Conservation (phyloP, 2,797 vertebrate genomes). For the Pangasius sanitwongsei region DNA sequence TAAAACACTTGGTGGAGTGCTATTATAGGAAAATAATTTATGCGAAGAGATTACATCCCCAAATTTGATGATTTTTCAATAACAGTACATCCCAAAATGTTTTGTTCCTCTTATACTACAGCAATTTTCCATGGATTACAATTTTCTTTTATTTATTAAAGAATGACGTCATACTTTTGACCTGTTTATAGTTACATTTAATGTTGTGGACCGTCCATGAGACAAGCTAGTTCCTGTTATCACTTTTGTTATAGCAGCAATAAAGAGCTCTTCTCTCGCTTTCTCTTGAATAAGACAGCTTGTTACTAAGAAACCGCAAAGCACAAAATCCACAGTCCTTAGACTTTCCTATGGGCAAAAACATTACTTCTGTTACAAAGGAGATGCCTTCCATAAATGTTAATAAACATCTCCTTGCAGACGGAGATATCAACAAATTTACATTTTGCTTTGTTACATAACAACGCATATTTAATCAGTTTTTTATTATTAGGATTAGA, state of each 20-base stretch:
- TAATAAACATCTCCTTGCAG: background rate
- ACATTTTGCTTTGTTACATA: background rate
- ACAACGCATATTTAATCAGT: background rate
- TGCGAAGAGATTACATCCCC: background rate
- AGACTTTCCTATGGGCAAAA: too few relatives aligned
- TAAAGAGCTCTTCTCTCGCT: background rate
- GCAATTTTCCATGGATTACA: background rate
- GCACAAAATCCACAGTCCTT: background rate
- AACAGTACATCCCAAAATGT: background rate
- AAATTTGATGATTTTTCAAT: background rate
- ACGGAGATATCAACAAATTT: background rate
- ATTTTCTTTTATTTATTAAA: background rate
- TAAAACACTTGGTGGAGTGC: background rate
- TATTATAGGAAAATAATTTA: background rate
- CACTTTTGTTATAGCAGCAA: background rate
- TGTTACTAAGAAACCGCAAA: background rate
- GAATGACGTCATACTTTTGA: too few relatives aligned
- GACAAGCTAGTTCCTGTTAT: background rate
- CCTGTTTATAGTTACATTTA: background rate
- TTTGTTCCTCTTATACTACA: background rate
- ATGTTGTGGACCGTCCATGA: background rate
- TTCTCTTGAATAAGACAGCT: background rate
- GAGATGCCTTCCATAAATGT: background rate
- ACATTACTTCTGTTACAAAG: background rate
- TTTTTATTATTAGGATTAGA: background rate